Percentiles rank a stretch among this genome's conserved stretches.
Conservation (phyloP, 2,113 vertebrate genomes). For the Lophius piscatorius region DNA sequence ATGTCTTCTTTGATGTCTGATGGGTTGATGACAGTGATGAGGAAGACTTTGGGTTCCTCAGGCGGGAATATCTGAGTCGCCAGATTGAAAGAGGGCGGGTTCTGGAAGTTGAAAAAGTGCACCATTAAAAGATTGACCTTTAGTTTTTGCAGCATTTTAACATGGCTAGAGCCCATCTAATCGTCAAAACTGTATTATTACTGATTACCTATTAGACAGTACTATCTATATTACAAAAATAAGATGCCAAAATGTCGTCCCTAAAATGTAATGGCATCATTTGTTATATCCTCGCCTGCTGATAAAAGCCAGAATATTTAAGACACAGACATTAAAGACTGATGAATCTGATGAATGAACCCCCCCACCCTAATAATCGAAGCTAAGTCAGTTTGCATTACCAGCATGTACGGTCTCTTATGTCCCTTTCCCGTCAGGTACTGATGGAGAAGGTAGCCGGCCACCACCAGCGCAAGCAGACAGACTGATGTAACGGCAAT, state of each 20-base stretch:
- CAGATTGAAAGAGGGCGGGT: not conserved
- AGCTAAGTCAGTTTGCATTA: conserved; percentile 33
- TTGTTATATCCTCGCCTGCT: not conserved
- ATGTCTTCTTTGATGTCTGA: not conserved
- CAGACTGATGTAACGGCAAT: conserved; percentile 51
- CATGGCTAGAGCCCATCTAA: not conserved
- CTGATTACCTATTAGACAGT: too few species aligned
- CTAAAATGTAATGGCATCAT: not conserved
- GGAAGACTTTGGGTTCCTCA: not conserved
- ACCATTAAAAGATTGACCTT: not conserved
- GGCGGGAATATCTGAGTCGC: not conserved
- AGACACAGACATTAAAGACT: too few species aligned
- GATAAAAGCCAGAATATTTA: too few species aligned
- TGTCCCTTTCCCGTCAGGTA: conserved; percentile 63
- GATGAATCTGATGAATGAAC: too few species aligned
- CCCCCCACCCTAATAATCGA: too few species aligned
- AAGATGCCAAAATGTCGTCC: not conserved
- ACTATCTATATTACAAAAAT: not conserved
- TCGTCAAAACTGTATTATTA: not conserved
- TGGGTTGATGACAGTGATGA: not conserved
- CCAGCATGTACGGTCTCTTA: conserved; percentile 56
- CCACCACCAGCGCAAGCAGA: conserved; percentile 35
- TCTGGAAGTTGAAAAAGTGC: conserved; percentile 23
- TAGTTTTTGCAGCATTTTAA: not conserved
- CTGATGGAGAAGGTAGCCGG: conserved; percentile 46